Evolutionary conservation across 1,140 invertebrate genomes (phyloP), one percentile per base, ranked within the genome.

Genomic region (Colletes gigas): DNA sequence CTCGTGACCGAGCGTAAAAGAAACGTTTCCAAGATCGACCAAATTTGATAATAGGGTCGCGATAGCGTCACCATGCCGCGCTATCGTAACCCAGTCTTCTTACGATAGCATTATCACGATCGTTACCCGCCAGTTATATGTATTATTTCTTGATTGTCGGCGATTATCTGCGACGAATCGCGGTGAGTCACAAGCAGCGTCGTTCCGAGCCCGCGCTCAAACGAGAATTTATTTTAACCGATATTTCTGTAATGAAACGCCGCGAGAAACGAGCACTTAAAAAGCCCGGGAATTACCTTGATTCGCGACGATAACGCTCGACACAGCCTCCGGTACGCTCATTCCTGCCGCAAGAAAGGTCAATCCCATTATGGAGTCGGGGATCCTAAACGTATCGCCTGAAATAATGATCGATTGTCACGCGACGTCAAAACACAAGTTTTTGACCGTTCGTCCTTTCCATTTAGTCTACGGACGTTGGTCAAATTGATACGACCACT

Each of bases 241-340:
- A 19, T 12, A 9, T 17, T 15, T 17, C 15, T 39, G 39, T 39
- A 21, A 50, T 17, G 65, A 19, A 19, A 67, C 10, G n/a, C 2
- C 10, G 65, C 10, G n/a, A 50, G 44, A 21, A 50, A 67, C 44
- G 9, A 10, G 10, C n/a, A 9, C 17, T 17, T 44, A 17, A 75
- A 75, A 74, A 67, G 19, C 55, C 30, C 19, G 21, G 9, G 14
- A 76, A 62, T 90, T 93, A 97, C 96, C 96, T 95, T 97, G 96
- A 87, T 95, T 96, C 1, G 96, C 95, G 2, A 97, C 96, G 55
- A 97, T 95, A 52, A 97, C 95, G 89, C 96, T 97, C 1, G 96
- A 97, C 0, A 97, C 96, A 59, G 96, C 97, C 94, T 98, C 97
- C 8, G 97, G 97, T n/a, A 98, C 95, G 66, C 96, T 97, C 67